Evolutionary conservation across 2,113 vertebrate species (phyloP), one percentile per base, ranked within the genome.

Genomic region (Corvus cornix): DNA sequence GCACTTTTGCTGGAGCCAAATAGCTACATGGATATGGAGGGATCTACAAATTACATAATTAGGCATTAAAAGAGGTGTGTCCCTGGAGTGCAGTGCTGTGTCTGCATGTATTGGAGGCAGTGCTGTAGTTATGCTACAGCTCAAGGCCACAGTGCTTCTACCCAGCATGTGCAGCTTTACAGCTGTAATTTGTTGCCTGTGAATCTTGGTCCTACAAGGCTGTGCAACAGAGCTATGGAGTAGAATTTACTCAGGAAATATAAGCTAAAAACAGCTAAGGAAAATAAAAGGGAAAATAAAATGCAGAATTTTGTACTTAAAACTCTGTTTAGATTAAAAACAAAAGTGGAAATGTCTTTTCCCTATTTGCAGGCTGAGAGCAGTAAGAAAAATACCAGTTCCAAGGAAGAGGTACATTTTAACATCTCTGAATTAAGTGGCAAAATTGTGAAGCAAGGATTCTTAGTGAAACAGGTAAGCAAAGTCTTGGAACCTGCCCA

Each of bases 391-490:
- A 98, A 95, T 88, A 97, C 93, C 41, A 98, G 90, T 53, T 96
- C 99, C 96, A 99, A 98, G 92, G 97, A 99, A 19, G 98, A 99
- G 74, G 95, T 98, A 11, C 98, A 98, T 2, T 96, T 98, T 94
- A 98, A 98, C 77, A 97, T 98, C 4, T 72, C 98, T 84, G 99
- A 99, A 97, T 89, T 99, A 76, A 99, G 99, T 12, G 99, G 99
- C 60, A 97, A 89, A 33, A 98, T 99, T 93, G 84, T 99, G 44
- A 99, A 98, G 88, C 99, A 99, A 97, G 99, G 99, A 82, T 99
- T 97, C 93, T 97, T 99, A 94, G 97, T 99, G 46, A 99, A 99
- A 97, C 99, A 99, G 99, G 99, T 99, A 92, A 94, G 52, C 20
- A 76, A 9, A 28, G 16, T 23, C 46, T 88, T 88, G 67, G 76